Percentiles rank a stretch among this genome's conserved stretches.
These are phyloP conservation scores for Enteromius paludinosus DNA, from an alignment of 2,797 vertebrate genomes.

Conservation along the genomic window DNA sequence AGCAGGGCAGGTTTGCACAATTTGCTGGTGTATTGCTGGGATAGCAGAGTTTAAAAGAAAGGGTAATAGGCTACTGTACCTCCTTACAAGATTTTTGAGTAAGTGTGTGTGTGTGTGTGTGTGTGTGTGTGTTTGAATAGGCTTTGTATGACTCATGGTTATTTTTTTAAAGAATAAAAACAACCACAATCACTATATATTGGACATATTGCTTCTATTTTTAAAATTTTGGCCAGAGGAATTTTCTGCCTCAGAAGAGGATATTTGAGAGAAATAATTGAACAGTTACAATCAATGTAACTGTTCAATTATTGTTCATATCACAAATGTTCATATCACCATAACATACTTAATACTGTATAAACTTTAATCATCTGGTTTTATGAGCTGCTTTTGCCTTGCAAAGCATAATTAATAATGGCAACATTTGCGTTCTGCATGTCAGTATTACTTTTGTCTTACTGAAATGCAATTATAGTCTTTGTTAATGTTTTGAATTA, in stretches of 20 bases:
- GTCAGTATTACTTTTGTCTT: not conserved
- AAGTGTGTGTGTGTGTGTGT: slow-evolving; percentile 12
- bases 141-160: not conserved
- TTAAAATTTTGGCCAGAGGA: not conserved
- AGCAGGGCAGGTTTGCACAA: slow-evolving; percentile 25
- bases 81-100: slow-evolving; percentile 6
- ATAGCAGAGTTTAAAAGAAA: slow-evolving; percentile 10
- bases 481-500: not conserved
- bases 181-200: not conserved
- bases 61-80: not conserved
- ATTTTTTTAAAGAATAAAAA: not conserved
- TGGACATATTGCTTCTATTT: not conserved
- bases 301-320: too few relatives aligned
- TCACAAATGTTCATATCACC: not conserved
- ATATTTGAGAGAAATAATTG: not conserved
- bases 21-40: slow-evolving; percentile 28
- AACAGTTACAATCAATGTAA: not conserved
- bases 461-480: not conserved
- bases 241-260: not conserved
- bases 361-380: not conserved
- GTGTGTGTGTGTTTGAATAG: slow-evolving; percentile 1
- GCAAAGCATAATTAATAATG: not conserved
- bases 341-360: not conserved
- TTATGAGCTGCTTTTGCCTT: not conserved
- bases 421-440: not conserved